Evolutionary conservation across 2,113 vertebrate species (phyloP), one percentile per base, ranked within the genome.

Genomic region (Pithys albifrons): DNA sequence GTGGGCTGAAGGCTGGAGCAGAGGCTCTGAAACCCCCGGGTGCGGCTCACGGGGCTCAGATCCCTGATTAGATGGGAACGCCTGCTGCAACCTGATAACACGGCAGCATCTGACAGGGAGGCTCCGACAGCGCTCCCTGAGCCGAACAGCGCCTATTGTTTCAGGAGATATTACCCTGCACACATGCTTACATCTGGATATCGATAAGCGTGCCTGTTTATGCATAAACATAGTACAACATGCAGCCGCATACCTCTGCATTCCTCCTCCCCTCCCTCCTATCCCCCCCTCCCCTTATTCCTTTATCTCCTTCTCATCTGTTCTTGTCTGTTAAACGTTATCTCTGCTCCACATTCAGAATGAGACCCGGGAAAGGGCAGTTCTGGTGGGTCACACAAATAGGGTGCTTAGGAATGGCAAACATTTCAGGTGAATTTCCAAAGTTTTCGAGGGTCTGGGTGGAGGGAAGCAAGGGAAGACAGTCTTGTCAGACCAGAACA

Each of bases 81-180:
- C 85, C 96, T 97, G 95, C 95, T 95, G 95, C 91, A 88, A 89
- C 80, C 69, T 93, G 97, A 97, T 97, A 96, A 96, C 52, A 52
- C 7, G 2, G 74, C 79, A 67, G 86, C 91, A 59, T 85, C 88
- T 90, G 92, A 89, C 66, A 5, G 66, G 80, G 94, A 94, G 79
- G 80, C 93, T 95, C 86, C 78, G 8, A 90, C 82, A 67, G 85
- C 14, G 18, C 85, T 91, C 78, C 79, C 65, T 5, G 15, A 84
- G 92, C 37, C 20, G 6, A 89, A 90, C 52, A 87, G 85, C 3
- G 4, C 77, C 90, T 31, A 66, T 88, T 95, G 92, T 95, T 96
- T 93, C 48, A 16, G 84, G 41, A 97, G 90, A 97, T 91, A 95
- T 55, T 94, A 85, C 81, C 69, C 77, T 0, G 62, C 92, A 41